Percentiles rank a stretch among this genome's conserved stretches.
phyloP scores from a whole-genome alignment of 2,797 vertebrate genomes.

The Lithobates sylvaticus region DNA sequence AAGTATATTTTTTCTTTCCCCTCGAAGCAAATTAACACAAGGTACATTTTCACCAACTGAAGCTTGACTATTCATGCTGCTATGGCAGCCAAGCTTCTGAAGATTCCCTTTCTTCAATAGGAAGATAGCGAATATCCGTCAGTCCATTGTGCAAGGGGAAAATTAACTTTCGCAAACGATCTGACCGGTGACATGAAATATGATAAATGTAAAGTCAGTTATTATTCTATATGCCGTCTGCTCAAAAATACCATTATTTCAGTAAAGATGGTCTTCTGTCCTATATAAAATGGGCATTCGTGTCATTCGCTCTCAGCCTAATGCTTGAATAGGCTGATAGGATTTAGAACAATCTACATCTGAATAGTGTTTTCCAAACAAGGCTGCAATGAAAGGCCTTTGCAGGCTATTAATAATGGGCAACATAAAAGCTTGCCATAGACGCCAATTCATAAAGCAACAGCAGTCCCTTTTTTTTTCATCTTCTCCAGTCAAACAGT shows the following conservation, averaged over 20 bases:
- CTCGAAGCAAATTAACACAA: slow-evolving; percentile 69
- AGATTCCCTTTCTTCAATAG: slow-evolving; percentile 76
- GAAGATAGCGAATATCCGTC: slow-evolving; percentile 75
- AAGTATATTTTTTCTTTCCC: slow-evolving; percentile 56
- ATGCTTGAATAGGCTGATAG: slow-evolving; percentile 78
- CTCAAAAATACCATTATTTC: slow-evolving; percentile 47
- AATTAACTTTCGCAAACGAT: slow-evolving; percentile 82
- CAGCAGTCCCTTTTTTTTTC: slow-evolving; percentile 54
- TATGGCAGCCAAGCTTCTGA: slow-evolving; percentile 81
- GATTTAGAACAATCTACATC: slow-evolving; percentile 93
- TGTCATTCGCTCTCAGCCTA: slow-evolving; percentile 63
- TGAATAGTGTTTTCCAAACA: slow-evolving; percentile 84
- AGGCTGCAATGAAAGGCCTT: slow-evolving; percentile 74
- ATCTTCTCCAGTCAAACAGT: slow-evolving; percentile 61
- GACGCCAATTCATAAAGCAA: slow-evolving; percentile 47
- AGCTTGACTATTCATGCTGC: slow-evolving; percentile 82
- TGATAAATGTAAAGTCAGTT: slow-evolving; percentile 83
- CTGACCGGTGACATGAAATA: slow-evolving; percentile 76
- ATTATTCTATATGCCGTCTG: slow-evolving; percentile 79
- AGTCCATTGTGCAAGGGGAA: slow-evolving; percentile 81
- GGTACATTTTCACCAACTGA: slow-evolving; percentile 78
- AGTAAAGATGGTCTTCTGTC: slow-evolving; percentile 73
- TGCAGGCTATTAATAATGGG: slow-evolving; percentile 79
- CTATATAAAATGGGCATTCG: slow-evolving; percentile 64
- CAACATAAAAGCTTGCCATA: slow-evolving; percentile 65